Evolutionary conservation across 2,797 vertebrate genomes (phyloP), one percentile per base, ranked within the genome.

Genomic region (Agapornis canus): DNA sequence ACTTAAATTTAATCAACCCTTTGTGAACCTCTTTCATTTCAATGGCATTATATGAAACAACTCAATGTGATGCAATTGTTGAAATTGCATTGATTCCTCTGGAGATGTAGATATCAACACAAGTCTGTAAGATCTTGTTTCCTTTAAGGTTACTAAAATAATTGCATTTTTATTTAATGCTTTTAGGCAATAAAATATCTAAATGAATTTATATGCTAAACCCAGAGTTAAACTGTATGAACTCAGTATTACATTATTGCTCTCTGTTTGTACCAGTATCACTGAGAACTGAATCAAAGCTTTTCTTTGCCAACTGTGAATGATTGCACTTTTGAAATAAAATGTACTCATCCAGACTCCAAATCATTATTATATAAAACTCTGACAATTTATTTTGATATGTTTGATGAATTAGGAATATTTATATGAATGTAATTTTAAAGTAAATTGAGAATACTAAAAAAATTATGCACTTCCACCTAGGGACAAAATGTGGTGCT

Each of bases 81-180:
- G 95, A 97, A 98, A 98, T 97, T 97, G 80, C 90, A 96, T 95
- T 97, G 96, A 97, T 98, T 98, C 94, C 97, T 98, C 97, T 97
- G 92, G 97, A 98, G 97, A 97, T 97, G 90, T 93, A 92, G 82
- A 84, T 97, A 96, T 94, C 96, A 95, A 95, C 69, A 94, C 68
- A 78, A 81, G 81, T 82, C 75, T 96, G 2, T 79, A 95, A 92
- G 92, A 96, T 95, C 92, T 95, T 10, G 1, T 96, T 81, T 96
- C 90, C 82, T 95, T 95, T 95, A 94, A 97, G 75, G 45, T 96
- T 97, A 92, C 68, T 87, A 56, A 96, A 98, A 97, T 96, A 95
- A 97, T 95, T 96, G 84, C 57, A 95, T 93, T 96, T 96, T 94
- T 79, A 27, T 31, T 85, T 93, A 94, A 95, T 95, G 87, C 57